These are phyloP conservation scores for Halocynthia aurantium DNA, from an alignment of 23 tunicate species.

Conservation along the genomic window DNA sequence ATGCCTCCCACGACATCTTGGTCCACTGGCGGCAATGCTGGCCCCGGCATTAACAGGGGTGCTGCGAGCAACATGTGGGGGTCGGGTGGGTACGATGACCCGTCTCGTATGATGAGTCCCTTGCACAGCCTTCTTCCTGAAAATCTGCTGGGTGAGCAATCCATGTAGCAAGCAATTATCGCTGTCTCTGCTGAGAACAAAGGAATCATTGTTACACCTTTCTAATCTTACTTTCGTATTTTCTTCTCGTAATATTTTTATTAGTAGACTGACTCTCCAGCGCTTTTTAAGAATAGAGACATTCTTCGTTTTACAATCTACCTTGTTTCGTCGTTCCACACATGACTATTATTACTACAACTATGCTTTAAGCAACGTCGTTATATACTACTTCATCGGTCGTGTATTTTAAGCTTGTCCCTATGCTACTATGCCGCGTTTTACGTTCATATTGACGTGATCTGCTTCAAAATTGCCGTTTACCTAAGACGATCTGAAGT, in stretches of 20 bases:
- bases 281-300: too few species aligned
- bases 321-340: too few species aligned
- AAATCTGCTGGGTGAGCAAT: constrained; percentile 80
- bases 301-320: too few species aligned
- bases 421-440: too few species aligned
- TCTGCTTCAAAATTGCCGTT: too few species aligned
- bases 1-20: constrained; percentile 10
- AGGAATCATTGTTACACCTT: constrained; percentile 1
- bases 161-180: constrained; percentile 32
- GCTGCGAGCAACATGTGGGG: constrained; percentile 44
- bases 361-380: too few species aligned
- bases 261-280: neutral
- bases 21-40: constrained; percentile 16
- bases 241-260: neutral
- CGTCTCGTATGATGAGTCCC: constrained; percentile 70
- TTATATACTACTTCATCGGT: too few species aligned
- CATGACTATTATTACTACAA: too few species aligned
- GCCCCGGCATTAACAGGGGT: constrained; percentile 1
- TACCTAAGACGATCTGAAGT: too few species aligned
- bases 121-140: constrained; percentile 75
- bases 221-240: neutral
- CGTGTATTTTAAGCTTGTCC: too few species aligned
- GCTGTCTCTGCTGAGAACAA: neutral
- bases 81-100: constrained; percentile 44
- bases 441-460: too few species aligned